Percentiles rank a stretch among this genome's conserved stretches.
Evolutionary conservation across 2,797 vertebrate species (phyloP).

Genomic region (Aldrovandia affinis): DNA sequence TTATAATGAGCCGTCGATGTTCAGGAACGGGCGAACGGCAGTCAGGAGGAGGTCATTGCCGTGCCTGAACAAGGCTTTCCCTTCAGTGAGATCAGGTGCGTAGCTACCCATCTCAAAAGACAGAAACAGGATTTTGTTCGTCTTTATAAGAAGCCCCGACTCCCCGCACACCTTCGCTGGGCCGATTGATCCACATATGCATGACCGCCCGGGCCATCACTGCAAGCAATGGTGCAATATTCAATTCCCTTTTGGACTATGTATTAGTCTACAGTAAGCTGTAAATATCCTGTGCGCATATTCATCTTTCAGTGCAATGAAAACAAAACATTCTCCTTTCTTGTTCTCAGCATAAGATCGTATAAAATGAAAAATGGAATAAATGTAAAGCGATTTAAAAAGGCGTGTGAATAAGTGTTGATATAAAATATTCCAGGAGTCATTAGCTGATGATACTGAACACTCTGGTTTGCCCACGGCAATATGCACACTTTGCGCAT

Average conservation of each 20-base stretch:
- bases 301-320: too few relatives aligned
- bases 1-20: constrained; percentile 24
- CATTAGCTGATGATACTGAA: too few relatives aligned
- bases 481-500: too few relatives aligned
- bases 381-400: too few relatives aligned
- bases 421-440: too few relatives aligned
- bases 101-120: not conserved
- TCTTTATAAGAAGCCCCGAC: not conserved
- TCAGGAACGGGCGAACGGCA: not conserved
- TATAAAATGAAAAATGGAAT: too few relatives aligned
- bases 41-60: not conserved
- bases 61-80: constrained; percentile 15
- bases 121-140: not conserved
- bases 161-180: not conserved
- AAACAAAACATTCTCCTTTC: too few relatives aligned
- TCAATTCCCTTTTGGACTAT: not conserved
- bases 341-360: too few relatives aligned
- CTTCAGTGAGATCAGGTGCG: not conserved
- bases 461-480: too few relatives aligned
- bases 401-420: too few relatives aligned
- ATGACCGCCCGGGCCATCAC: not conserved
- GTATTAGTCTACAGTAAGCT: too few relatives aligned
- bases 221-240: not conserved
- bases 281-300: too few relatives aligned
- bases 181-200: not conserved